Percentiles rank a stretch among this genome's conserved stretches.
Conservation (phyloP, 2,797 vertebrate genomes). For the Cuniculus paca region DNA sequence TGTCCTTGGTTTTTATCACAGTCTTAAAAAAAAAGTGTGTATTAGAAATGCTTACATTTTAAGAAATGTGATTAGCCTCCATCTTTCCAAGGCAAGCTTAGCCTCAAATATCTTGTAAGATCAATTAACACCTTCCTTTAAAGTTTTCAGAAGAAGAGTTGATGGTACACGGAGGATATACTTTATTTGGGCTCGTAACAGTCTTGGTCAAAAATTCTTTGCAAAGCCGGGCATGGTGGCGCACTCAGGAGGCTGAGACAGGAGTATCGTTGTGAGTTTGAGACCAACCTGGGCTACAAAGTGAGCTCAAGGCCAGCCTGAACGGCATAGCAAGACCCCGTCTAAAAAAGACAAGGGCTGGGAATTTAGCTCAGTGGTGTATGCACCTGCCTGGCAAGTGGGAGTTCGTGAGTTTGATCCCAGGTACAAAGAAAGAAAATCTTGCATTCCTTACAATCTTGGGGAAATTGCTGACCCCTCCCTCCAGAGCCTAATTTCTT, state of each 20-base stretch:
- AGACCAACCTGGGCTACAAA: too few relatives aligned
- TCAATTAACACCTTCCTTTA: conserved; percentile 35
- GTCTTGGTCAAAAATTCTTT: conserved; percentile 41
- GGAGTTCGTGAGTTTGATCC: too few relatives aligned
- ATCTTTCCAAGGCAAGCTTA: conserved; percentile 11
- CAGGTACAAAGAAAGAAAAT: too few relatives aligned
- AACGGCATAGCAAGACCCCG: too few relatives aligned
- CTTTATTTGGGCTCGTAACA: background rate
- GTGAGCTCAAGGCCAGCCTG: too few relatives aligned
- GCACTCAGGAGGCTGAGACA: too few relatives aligned
- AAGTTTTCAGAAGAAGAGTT: conserved; percentile 34
- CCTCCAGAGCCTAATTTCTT: conserved; percentile 17
- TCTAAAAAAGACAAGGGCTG: too few relatives aligned
- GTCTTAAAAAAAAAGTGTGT: background rate
- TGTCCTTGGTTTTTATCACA: background rate
- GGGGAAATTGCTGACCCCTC: conserved; percentile 39
- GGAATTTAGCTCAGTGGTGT: too few relatives aligned
- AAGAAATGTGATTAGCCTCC: background rate
- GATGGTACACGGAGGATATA: background rate
- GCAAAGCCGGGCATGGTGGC: too few relatives aligned
- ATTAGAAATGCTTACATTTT: conserved; percentile 20
- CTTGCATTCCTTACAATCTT: conserved; percentile 55
- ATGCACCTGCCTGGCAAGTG: too few relatives aligned
- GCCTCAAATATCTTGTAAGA: conserved; percentile 30
- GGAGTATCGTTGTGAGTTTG: too few relatives aligned